phyloP scores from a whole-genome alignment of 1,140 invertebrate genomes.

The Papilio xuthus region DNA sequence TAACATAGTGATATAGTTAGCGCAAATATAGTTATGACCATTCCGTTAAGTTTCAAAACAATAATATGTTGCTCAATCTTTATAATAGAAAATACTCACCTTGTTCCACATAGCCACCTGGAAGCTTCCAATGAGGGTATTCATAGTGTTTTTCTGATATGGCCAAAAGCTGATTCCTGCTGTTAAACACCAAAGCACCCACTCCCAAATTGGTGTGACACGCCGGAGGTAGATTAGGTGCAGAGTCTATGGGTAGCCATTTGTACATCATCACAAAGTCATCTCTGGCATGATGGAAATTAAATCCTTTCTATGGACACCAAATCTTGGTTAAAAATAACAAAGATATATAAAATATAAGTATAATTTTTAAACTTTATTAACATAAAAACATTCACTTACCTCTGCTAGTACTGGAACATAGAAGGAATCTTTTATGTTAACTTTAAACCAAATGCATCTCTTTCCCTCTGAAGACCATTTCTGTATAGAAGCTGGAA shows the following conservation, averaged over 20 bases:
- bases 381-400: background rate
- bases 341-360: background rate
- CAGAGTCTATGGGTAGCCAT: constrained; percentile 86
- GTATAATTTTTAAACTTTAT: too few species aligned
- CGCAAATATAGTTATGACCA: too few species aligned
- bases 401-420: constrained; percentile 86
- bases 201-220: constrained; percentile 94
- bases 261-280: constrained; percentile 90
- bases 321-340: constrained; percentile 49
- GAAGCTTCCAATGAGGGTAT: constrained; percentile 91
- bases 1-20: too few species aligned
- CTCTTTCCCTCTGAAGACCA: constrained; percentile 87
- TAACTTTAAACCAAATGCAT: constrained; percentile 92
- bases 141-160: constrained; percentile 89
- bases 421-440: constrained; percentile 85
- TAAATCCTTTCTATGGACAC: constrained; percentile 88
- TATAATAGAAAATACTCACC: constrained; percentile 83
- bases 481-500: constrained; percentile 87
- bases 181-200: constrained; percentile 93
- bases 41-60: too few species aligned
- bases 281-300: constrained; percentile 93
- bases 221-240: constrained; percentile 88
- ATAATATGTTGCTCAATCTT: too few species aligned
- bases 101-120: constrained; percentile 94
- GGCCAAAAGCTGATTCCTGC: constrained; percentile 88